Percentiles rank a stretch among this genome's conserved stretches.
These are phyloP conservation scores for Rhynchotus rufescens DNA, from an alignment of 2,797 vertebrate genomes.

Conservation along the genomic window DNA sequence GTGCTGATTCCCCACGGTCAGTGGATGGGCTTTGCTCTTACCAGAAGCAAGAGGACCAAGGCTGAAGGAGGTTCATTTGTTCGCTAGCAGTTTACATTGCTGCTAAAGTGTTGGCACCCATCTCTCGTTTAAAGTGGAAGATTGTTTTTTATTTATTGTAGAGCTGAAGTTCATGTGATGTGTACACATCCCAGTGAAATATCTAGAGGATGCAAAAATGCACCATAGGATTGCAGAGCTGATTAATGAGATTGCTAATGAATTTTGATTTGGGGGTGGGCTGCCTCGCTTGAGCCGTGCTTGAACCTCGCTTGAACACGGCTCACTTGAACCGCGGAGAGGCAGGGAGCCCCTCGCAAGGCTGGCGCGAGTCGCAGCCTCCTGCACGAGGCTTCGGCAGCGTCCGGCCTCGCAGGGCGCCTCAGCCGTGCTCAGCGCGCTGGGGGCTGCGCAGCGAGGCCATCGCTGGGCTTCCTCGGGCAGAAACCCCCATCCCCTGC, in stretches of 20 bases:
- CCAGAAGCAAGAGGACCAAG: not conserved
- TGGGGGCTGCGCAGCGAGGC: not conserved
- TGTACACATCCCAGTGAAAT: not conserved
- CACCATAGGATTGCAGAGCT: not conserved
- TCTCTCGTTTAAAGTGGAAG: not conserved
- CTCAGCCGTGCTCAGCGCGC: not conserved
- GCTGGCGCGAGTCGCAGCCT: not conserved
- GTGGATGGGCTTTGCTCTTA: not conserved
- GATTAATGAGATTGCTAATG: not conserved
- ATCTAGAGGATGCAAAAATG: not conserved
- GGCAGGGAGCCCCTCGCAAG: not conserved
- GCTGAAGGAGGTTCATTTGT: not conserved
- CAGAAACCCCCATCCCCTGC: rapidly evolving
- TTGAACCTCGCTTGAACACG: too few species aligned
- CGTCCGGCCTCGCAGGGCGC: rapidly evolving
- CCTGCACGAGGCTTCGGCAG: not conserved
- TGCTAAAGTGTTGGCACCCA: not conserved
- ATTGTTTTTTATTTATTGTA: not conserved
- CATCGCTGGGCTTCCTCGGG: not conserved
- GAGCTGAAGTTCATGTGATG: not conserved
- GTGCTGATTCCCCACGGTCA: not conserved
- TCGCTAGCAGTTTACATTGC: not conserved
- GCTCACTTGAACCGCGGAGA: not conserved
- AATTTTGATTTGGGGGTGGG: not conserved
- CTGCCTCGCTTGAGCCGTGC: not conserved